A percentile compares a stretch with the other conserved stretches of the same genome.
These are phyloP conservation scores for Octomys mimax DNA, from an alignment of 2,797 vertebrate species.

Conservation along the genomic window DNA sequence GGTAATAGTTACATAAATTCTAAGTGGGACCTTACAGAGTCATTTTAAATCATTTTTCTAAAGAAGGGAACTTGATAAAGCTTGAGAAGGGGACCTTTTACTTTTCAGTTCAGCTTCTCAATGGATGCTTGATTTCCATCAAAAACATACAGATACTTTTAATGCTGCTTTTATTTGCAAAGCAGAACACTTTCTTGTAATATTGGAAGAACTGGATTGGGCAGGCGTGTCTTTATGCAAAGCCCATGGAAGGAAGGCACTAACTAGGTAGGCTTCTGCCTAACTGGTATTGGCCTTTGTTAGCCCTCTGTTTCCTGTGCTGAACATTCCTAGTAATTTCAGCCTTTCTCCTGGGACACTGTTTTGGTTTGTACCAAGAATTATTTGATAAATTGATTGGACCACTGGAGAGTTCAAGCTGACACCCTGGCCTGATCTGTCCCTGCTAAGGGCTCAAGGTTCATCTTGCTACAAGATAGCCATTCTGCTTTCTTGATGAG, in stretches of 20 bases:
- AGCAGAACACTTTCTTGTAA: not conserved
- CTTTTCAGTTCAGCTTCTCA: not conserved
- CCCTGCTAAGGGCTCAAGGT: not conserved
- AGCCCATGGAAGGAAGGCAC: not conserved
- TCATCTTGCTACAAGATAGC: not conserved
- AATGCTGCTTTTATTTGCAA: not conserved
- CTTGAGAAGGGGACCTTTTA: not conserved
- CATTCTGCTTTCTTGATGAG: not conserved
- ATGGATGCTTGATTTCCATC: slow-evolving; percentile 27
- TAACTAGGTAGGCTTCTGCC: not conserved
- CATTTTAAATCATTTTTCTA: slow-evolving; percentile 26
- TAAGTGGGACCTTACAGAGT: not conserved
- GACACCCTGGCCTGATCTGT: not conserved
- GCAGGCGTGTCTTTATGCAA: not conserved
- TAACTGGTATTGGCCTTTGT: not conserved
- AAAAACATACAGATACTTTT: not conserved
- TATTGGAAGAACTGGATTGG: not conserved
- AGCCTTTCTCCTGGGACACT: not conserved
- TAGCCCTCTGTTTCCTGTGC: not conserved
- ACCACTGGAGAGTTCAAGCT: not conserved
- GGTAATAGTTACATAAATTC: slow-evolving; percentile 5
- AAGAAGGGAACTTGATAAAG: slow-evolving; percentile 1
- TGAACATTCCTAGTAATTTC: not conserved
- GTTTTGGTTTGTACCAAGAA: not conserved
- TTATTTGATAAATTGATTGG: not conserved